Conservation (phyloP, 2,797 vertebrate species). For the Falco naumanni region DNA sequence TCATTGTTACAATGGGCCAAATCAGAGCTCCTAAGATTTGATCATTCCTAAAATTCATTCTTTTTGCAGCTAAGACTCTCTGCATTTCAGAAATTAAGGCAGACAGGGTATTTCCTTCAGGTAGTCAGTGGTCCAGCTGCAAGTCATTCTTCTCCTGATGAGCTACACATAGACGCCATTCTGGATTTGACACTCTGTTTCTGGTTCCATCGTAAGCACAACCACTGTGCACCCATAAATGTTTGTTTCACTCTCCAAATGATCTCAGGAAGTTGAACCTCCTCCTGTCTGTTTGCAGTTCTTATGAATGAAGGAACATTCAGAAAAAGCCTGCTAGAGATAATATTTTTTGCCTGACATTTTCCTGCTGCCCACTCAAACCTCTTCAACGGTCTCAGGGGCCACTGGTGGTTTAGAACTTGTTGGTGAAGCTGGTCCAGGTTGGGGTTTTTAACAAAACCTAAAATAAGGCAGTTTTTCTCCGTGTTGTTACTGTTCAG, state of each 20-base stretch:
- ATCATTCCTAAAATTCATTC: neutral
- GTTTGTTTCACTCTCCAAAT: neutral
- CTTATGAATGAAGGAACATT: neutral
- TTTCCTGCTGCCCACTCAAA: neutral
- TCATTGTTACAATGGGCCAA: neutral
- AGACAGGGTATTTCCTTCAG: neutral
- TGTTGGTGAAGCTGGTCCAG: neutral
- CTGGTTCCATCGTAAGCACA: neutral
- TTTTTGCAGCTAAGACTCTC: neutral
- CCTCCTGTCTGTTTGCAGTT: neutral
- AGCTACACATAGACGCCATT: rapidly evolving
- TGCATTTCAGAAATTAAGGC: neutral
- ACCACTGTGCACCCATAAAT: neutral
- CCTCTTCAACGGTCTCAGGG: neutral
- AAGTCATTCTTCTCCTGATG: neutral
- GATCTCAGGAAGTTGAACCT: neutral
- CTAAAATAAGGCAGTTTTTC: neutral
- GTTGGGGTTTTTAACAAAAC: neutral
- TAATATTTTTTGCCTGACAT: neutral
- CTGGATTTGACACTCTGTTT: neutral
- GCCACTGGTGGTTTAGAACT: neutral
- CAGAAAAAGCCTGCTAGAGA: neutral
- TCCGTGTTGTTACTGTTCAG: neutral
- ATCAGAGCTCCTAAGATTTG: neutral
- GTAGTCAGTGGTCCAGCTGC: neutral